Evolutionary conservation across 2,888 invertebrate genomes (phyloP).

Genomic region (Mamestra brassicae): DNA sequence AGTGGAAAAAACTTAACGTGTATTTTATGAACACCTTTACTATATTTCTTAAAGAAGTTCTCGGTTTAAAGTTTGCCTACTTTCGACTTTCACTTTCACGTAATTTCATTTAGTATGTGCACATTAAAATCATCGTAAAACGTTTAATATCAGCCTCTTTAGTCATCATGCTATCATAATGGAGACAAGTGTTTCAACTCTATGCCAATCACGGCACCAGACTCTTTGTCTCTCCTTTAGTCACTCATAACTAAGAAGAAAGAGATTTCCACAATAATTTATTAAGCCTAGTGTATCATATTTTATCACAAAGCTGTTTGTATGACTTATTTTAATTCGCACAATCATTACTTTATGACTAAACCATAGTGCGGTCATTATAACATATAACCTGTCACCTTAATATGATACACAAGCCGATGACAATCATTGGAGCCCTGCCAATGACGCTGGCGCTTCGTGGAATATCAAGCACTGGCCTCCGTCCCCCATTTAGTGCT

Average conservation of each 20-base stretch:
- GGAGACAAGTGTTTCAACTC: constrained; percentile 8
- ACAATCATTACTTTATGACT: constrained; percentile 60
- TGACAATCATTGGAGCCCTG: constrained; percentile 74
- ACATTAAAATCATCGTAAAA: not conserved
- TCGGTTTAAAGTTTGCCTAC: not conserved
- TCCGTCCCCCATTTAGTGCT: constrained; percentile 57
- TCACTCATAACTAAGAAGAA: constrained; percentile 30
- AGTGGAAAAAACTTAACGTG: constrained; percentile 29
- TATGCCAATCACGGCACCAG: constrained; percentile 27
- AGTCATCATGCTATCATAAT: not conserved
- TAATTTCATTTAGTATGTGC: constrained; percentile 11
- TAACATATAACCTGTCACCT: constrained; percentile 59
- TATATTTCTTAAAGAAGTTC: not conserved
- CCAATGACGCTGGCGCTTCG: constrained; percentile 77
- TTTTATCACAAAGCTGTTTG: constrained; percentile 38
- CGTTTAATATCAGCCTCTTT: not conserved
- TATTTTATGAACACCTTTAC: constrained; percentile 26
- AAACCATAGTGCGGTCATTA: constrained; percentile 46
- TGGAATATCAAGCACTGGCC: constrained; percentile 65
- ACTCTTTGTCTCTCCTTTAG: constrained; percentile 32
- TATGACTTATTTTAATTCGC: constrained; percentile 42
- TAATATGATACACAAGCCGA: constrained; percentile 54
- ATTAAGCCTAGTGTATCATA: constrained; percentile 15
- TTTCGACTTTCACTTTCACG: constrained; percentile 34
- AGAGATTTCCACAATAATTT: constrained; percentile 13